These are phyloP conservation scores for Gisinianus flammeolus DNA, from an alignment of 2,888 invertebrate genomes.

Conservation along the genomic window DNA sequence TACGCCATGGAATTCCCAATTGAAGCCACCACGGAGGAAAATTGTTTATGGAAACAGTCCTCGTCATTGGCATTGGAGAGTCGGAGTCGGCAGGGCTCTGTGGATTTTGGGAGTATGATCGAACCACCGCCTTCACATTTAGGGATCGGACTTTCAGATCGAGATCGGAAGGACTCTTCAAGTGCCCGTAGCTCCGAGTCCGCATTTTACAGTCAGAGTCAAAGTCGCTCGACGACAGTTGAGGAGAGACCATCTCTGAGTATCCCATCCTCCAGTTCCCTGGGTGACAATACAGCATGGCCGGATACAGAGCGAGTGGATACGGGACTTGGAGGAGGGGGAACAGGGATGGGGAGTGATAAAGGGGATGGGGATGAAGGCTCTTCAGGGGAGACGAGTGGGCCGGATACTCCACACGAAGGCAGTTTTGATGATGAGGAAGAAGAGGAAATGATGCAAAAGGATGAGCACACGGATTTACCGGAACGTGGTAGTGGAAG, in stretches of 20 bases:
- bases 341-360: slow-evolving; percentile 23
- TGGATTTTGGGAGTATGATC: slow-evolving; percentile 57
- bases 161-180: slow-evolving; percentile 49
- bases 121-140: slow-evolving; percentile 53
- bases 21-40: not conserved
- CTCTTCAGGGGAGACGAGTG: slow-evolving; percentile 86
- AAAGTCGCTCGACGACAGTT: slow-evolving; percentile 48
- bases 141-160: slow-evolving; percentile 7
- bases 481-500: not conserved
- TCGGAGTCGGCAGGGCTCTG: slow-evolving; percentile 33
- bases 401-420: slow-evolving; percentile 80
- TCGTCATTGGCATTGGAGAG: slow-evolving; percentile 35
- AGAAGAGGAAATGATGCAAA: slow-evolving; percentile 38
- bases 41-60: not conserved
- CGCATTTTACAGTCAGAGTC: slow-evolving; percentile 58
- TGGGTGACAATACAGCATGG: slow-evolving; percentile 53
- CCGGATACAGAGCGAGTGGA: slow-evolving; percentile 16
- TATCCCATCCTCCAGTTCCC: slow-evolving; percentile 56
- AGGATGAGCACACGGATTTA: slow-evolving; percentile 4
- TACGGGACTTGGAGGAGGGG: not conserved
- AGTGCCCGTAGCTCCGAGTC: slow-evolving; percentile 58
- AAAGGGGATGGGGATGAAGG: slow-evolving; percentile 44
- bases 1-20: slow-evolving; percentile 48
- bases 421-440: slow-evolving; percentile 70
- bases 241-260: slow-evolving; percentile 55